Conservation (phyloP, 2,888 invertebrate genomes). For the Tetragnatha montana region DNA sequence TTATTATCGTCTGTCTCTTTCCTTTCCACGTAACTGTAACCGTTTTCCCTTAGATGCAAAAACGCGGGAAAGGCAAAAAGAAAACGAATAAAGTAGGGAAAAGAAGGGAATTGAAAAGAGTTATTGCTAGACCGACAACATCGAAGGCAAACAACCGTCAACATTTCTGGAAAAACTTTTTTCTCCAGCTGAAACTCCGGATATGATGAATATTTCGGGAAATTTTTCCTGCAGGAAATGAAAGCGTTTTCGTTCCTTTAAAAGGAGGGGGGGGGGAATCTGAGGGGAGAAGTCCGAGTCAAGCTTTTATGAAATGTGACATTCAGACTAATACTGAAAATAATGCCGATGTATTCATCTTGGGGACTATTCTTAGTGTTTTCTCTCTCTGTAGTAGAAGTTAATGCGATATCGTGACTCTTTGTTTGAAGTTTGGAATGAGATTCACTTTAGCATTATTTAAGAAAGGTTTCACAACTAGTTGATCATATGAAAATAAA, state of each 20-base stretch:
- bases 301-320: neutral
- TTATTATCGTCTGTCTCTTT: conserved; percentile 42
- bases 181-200: neutral
- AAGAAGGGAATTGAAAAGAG: neutral
- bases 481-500: too few species aligned
- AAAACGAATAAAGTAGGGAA: neutral
- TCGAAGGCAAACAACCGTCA: conserved; percentile 42
- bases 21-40: conserved; percentile 8
- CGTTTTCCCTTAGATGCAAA: neutral
- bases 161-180: neutral
- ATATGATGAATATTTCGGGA: neutral
- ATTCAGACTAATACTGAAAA: neutral
- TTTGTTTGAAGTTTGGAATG: too few species aligned
- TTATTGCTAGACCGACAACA: conserved; percentile 14
- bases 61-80: neutral
- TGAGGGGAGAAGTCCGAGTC: neutral
- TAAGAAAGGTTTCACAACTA: too few species aligned
- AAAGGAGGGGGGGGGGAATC: neutral
- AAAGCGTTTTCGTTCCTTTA: neutral
- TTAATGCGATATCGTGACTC: too few species aligned
- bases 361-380: neutral
- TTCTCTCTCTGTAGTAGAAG: neutral
- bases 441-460: too few species aligned
- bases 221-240: conserved; percentile 8
- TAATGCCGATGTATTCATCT: neutral